These are phyloP conservation scores for Tadarida brasiliensis DNA, from an alignment of 2,797 vertebrate species.

Conservation along the genomic window DNA sequence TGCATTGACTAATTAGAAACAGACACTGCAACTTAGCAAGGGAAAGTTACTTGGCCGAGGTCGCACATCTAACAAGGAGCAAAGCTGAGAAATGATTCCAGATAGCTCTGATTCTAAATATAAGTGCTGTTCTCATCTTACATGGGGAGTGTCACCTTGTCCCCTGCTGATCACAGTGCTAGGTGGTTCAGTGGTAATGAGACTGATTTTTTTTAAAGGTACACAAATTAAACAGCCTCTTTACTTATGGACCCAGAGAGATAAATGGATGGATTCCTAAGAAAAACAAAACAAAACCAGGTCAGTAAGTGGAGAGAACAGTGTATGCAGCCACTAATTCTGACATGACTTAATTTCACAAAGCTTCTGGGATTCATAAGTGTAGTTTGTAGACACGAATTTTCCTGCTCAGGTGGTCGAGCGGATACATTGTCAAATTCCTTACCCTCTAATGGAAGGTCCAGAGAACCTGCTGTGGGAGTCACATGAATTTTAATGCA, in stretches of 20 bases:
- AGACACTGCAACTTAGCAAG: too few species aligned
- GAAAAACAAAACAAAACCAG: neutral
- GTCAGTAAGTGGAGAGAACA: neutral
- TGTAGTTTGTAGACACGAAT: neutral
- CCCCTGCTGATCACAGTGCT: accelerated
- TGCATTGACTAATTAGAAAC: neutral
- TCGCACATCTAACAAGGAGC: neutral
- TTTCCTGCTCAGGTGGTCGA: neutral
- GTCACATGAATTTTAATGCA: neutral
- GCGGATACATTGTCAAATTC: neutral
- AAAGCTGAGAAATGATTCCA: neutral
- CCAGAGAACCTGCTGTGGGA: neutral
- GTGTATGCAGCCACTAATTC: neutral
- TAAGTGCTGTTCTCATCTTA: neutral
- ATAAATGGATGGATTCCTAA: neutral
- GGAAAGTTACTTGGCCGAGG: neutral
- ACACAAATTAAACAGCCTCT: neutral
- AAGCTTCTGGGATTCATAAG: neutral
- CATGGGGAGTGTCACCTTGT: neutral
- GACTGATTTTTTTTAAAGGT: neutral
- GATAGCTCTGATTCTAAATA: accelerated
- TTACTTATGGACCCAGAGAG: neutral
- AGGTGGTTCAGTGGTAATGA: neutral
- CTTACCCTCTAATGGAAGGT: neutral
- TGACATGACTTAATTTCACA: neutral